phyloP scores from a whole-genome alignment of 1,140 invertebrate genomes.

The Papilio dardanus region DNA sequence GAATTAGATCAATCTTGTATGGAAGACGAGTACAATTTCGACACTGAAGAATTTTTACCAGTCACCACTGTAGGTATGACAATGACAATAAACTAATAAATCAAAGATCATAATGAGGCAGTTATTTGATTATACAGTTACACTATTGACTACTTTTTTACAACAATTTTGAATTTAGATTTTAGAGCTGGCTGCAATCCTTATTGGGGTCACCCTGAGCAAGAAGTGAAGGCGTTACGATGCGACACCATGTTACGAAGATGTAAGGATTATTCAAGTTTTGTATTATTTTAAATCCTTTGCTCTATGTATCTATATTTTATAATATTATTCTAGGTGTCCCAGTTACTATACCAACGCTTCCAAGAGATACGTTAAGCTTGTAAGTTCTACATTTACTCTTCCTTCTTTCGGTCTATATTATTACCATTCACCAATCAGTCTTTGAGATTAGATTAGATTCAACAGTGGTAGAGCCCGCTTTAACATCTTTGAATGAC shows the following conservation, averaged over 20 bases:
- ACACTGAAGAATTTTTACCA: constrained; percentile 68
- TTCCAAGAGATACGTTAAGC: constrained; percentile 57
- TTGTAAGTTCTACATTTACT: constrained; percentile 49
- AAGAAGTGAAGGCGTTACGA: constrained; percentile 64
- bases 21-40: constrained; percentile 69
- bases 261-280: constrained; percentile 56
- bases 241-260: constrained; percentile 65
- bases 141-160: not conserved
- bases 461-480: too few relatives aligned
- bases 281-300: not conserved
- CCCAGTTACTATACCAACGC: constrained; percentile 55
- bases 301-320: too few relatives aligned
- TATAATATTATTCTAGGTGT: constrained; percentile 56
- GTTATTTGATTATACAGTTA: not conserved
- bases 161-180: constrained; percentile 53
- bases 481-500: too few relatives aligned
- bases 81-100: too few relatives aligned
- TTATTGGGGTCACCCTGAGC: constrained; percentile 72
- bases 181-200: constrained; percentile 75
- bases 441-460: too few relatives aligned
- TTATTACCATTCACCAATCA: too few relatives aligned
- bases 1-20: constrained; percentile 74
- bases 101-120: not conserved
- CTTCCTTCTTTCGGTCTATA: too few relatives aligned
- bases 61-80: constrained; percentile 65